Percentiles rank a stretch among this genome's conserved stretches.
phyloP scores from a whole-genome alignment of 2,888 invertebrate species.

The Caenorhabditis angaria region DNA sequence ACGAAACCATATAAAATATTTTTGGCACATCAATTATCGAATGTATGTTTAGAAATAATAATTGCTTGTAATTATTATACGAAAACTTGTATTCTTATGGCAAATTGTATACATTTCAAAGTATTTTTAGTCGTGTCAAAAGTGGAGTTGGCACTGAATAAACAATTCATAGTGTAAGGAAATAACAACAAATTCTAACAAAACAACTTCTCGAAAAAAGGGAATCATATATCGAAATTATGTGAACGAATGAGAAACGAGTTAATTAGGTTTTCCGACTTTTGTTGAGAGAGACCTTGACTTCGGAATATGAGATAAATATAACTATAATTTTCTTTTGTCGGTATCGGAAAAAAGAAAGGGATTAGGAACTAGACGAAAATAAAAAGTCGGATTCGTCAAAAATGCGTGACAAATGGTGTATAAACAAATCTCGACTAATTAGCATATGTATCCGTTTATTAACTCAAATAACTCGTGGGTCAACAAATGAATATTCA shows the following conservation, averaged over 20 bases:
- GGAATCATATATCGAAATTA: neutral
- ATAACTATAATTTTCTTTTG: conserved; percentile 16
- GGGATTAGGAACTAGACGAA: conserved; percentile 11
- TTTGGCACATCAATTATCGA: no score
- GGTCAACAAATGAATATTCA: conserved; percentile 6
- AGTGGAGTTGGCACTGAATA: no score
- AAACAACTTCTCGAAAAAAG: neutral
- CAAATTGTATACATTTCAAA: no score
- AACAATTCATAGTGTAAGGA: neutral
- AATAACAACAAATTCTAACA: neutral
- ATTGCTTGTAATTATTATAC: no score
- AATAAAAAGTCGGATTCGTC: neutral
- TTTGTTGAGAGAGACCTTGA: neutral
- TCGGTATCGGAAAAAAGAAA: conserved; percentile 1
- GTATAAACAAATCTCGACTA: neutral
- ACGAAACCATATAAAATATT: no score
- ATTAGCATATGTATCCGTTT: neutral
- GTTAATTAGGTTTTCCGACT: neutral
- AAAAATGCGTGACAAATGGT: neutral
- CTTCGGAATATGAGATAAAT: neutral
- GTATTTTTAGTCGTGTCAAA: no score
- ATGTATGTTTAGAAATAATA: no score
- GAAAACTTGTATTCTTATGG: no score
- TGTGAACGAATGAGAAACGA: neutral
- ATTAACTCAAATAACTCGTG: neutral